Conservation (phyloP, 2,888 invertebrate species). For the Nycteola revayana region DNA sequence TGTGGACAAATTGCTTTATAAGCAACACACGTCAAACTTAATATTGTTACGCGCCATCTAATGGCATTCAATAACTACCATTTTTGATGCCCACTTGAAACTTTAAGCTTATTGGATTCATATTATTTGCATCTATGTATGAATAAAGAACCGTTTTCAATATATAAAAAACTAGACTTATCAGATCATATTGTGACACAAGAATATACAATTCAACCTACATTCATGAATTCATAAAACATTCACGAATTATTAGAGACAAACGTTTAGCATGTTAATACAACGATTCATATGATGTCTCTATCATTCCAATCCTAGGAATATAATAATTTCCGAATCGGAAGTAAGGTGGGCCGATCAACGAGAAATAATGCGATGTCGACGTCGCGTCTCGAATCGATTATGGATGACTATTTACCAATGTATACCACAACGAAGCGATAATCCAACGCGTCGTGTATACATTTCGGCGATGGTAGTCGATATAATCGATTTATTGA, state of each 20-base stretch:
- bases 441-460: constrained; percentile 21
- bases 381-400: constrained; percentile 74
- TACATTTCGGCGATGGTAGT: constrained; percentile 58
- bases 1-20: constrained; percentile 31
- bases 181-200: constrained; percentile 22
- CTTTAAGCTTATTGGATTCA: no score
- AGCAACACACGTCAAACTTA: constrained; percentile 27
- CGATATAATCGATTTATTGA: constrained; percentile 40
- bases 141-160: constrained; percentile 17
- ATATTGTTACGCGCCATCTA: constrained; percentile 28
- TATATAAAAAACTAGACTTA: constrained; percentile 22
- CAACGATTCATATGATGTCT: constrained; percentile 57
- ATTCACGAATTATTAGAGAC: constrained; percentile 58
- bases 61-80: constrained; percentile 14
- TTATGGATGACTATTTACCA: constrained; percentile 63
- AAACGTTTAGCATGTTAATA: constrained; percentile 61
- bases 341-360: constrained; percentile 76
- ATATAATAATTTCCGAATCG: constrained; percentile 81
- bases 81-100: no score
- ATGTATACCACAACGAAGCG: constrained; percentile 20
- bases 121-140: constrained; percentile 9
- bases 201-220: constrained; percentile 48
- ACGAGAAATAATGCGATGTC: constrained; percentile 76
- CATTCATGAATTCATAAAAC: constrained; percentile 54
- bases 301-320: constrained; percentile 65